Evolutionary conservation across 2,113 vertebrate species (phyloP), one percentile per base, ranked within the genome.

Genomic region (Ornithorhynchus anatinus): DNA sequence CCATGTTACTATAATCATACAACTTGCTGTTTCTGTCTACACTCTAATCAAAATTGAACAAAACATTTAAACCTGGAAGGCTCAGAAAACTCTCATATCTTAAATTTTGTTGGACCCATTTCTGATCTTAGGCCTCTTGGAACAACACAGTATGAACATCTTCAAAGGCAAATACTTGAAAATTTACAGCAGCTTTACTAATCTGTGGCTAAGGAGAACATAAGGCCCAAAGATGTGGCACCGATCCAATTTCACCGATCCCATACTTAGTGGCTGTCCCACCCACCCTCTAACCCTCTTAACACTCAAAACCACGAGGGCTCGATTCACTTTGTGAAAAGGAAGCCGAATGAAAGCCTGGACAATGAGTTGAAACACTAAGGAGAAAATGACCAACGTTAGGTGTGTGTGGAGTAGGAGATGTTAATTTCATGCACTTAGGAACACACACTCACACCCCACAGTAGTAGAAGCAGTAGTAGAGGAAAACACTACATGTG

Each of bases 381-480:
- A 95, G 91, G 94, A 95, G 90, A 96, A 93, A 96, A 94, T 95
- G 93, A 93, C 91, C 92, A 94, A 93, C 90, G 92, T 94, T 95
- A 95, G 93, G 92, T 93, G 94, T n/a, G n/a, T 69, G 92, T 94
- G 95, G 86, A 94, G 92, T 91, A 95, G 95, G 95, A 96, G 95
- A 96, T 94, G 96, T 98, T 98, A 98, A 94, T 95, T 94, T 96
- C 98, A 99, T 98, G 97, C 98, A 99, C 96, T 96, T 96, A 96
- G 96, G 97, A 95, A 97, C 97, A 98, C 97, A 96, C 97, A 99
- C 98, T 99, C 98, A 99, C 98, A 99, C 97, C 98, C 98, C 96
- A 99, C 96, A 98, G 97, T 96, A 97, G 97, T 95, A 98, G 97
- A 97, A 98, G 97, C 96, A 94, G 97, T 95, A 96, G 97, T 94